phyloP scores from a whole-genome alignment of 1,140 invertebrate genomes.

The Brachionus paranguensis region DNA sequence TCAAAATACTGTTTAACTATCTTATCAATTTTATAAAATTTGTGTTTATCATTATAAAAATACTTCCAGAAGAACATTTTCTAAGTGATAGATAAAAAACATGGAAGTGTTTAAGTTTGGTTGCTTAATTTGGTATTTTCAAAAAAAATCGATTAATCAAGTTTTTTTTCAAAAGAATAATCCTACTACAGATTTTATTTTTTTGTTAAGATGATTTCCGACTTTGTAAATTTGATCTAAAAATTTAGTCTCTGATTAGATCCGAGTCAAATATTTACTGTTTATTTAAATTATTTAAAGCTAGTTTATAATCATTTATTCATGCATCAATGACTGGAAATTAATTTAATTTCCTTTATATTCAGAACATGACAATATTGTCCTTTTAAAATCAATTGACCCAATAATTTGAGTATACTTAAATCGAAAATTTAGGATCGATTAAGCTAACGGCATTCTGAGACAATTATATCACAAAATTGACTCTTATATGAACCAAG shows the following conservation, averaged over 20 bases:
- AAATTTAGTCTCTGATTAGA: neutral
- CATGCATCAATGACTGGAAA: conserved; percentile 9
- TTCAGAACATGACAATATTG: neutral
- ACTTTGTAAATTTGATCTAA: neutral
- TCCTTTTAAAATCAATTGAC: neutral
- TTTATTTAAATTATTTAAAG: neutral
- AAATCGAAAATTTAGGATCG: neutral
- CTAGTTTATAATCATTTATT: neutral
- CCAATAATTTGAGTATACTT: neutral
- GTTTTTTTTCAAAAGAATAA: neutral
- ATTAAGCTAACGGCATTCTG: too few species aligned
- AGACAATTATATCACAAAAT: too few species aligned
- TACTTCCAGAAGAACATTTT: neutral
- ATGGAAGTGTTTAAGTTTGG: neutral
- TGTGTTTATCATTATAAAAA: neutral
- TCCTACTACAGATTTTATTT: neutral
- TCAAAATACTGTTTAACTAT: neutral
- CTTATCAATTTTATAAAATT: neutral
- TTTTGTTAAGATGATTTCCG: neutral
- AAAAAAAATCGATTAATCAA: neutral
- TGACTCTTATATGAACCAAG: too few species aligned
- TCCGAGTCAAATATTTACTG: neutral
- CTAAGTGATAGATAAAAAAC: neutral
- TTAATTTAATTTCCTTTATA: conserved; percentile 27
- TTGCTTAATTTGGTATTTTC: neutral